These are phyloP conservation scores for Cossypha niveicapilla DNA, from an alignment of 2,797 vertebrate species.

Conservation along the genomic window DNA sequence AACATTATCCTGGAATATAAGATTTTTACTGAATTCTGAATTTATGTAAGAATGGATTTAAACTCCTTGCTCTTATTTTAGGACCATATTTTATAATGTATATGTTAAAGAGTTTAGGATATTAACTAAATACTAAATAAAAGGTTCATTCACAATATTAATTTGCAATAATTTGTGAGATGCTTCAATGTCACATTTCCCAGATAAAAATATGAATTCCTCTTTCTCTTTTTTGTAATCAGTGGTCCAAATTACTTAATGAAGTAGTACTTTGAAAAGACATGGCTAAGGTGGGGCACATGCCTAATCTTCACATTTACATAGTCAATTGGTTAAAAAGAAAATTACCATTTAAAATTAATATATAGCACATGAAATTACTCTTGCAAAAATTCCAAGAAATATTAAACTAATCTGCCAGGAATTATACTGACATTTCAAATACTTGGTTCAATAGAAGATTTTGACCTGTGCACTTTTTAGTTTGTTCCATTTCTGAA, in stretches of 20 bases:
- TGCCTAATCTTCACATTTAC: background rate
- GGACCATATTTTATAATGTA: background rate
- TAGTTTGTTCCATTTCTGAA: background rate
- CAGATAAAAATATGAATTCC: background rate
- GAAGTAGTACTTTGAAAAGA: background rate
- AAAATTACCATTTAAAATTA: background rate
- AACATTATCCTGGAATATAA: fast-evolving
- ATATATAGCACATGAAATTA: background rate
- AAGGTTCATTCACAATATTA: background rate
- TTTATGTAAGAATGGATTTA: background rate
- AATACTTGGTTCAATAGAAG: background rate
- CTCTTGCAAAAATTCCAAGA: background rate
- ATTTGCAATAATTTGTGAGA: background rate
- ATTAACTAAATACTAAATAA: background rate
- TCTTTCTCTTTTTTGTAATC: background rate
- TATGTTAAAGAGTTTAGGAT: background rate
- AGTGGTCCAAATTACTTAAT: background rate
- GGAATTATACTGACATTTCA: background rate
- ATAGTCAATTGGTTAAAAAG: background rate
- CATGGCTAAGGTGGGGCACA: background rate
- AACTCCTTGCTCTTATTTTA: background rate
- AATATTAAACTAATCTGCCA: background rate
- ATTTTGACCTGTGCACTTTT: background rate
- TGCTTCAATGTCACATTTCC: background rate
- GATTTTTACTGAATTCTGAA: background rate